phyloP scores from a whole-genome alignment of 2,888 invertebrate genomes.

The Falcaria lacertinaria region DNA sequence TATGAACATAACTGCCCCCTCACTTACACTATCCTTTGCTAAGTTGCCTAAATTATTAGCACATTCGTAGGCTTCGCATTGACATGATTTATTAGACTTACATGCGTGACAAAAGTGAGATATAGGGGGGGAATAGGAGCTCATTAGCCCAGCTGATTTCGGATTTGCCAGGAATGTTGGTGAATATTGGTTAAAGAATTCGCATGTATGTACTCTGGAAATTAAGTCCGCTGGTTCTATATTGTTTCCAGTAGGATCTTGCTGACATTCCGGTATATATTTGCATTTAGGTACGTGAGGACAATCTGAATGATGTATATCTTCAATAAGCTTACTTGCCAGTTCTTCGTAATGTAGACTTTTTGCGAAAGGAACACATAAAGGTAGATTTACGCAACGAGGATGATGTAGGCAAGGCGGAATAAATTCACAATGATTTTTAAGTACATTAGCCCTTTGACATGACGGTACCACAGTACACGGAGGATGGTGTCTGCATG shows the following conservation, averaged over 20 bases:
- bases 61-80: constrained; percentile 38
- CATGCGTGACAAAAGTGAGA: constrained; percentile 25
- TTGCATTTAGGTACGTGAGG: constrained; percentile 35
- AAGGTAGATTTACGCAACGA: constrained; percentile 63
- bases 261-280: constrained; percentile 37
- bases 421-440: constrained; percentile 61
- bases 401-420: constrained; percentile 65
- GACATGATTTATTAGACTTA: constrained; percentile 62
- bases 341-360: constrained; percentile 44
- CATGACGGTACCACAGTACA: constrained; percentile 69
- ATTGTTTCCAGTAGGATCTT: constrained; percentile 29
- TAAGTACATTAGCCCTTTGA: constrained; percentile 55
- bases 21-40: constrained; percentile 22
- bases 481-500: constrained; percentile 67
- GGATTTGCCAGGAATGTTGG: constrained; percentile 32
- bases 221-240: constrained; percentile 31
- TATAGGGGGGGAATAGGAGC: constrained; percentile 28
- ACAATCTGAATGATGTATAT: constrained; percentile 30
- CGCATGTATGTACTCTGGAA: constrained; percentile 32
- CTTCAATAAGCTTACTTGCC: constrained; percentile 27
- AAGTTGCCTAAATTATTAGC: constrained; percentile 16
- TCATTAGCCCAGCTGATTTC: constrained; percentile 26
- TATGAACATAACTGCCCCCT: constrained; percentile 53
- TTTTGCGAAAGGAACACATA: constrained; percentile 59
- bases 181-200: constrained; percentile 30